phyloP scores from a whole-genome alignment of 2,113 vertebrate species.

The Aphyosemion australe region DNA sequence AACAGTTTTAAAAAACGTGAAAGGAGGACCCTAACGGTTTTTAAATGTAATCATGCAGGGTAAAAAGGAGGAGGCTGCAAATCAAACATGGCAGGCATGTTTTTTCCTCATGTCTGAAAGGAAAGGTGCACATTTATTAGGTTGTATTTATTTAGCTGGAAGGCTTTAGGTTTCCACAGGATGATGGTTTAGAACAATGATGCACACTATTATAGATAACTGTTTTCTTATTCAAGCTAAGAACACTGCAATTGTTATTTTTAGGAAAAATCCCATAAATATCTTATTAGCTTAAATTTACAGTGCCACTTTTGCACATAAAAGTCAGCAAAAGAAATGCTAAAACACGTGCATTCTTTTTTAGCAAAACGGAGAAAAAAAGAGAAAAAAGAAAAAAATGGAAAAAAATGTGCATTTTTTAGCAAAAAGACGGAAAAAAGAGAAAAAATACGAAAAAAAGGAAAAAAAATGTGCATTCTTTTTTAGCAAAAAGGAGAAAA shows the following conservation, averaged over 20 bases:
- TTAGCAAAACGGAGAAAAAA: too few species aligned
- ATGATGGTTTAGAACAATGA: slow-evolving; percentile 9
- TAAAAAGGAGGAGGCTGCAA: slow-evolving; percentile 70
- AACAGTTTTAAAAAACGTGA: too few species aligned
- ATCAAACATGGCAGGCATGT: slow-evolving; percentile 70
- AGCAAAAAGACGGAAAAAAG: too few species aligned
- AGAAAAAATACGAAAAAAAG: too few species aligned
- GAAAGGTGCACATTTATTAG: slow-evolving; percentile 74
- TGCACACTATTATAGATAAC: slow-evolving; percentile 28
- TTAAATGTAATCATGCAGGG: background rate
- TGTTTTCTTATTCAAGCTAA: slow-evolving; percentile 35
- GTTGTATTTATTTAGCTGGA: slow-evolving; percentile 77
- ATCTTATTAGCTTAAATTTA: too few species aligned
- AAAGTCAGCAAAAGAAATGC: background rate
- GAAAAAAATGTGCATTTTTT: too few species aligned
- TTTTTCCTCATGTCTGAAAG: slow-evolving; percentile 59
- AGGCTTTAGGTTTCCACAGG: slow-evolving; percentile 62
- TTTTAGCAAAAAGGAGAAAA: too few species aligned
- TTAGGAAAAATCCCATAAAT: background rate
- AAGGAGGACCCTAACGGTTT: too few species aligned
- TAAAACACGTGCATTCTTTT: too few species aligned
- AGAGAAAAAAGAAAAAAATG: too few species aligned
- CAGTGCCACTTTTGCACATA: too few species aligned
- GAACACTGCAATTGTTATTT: background rate
- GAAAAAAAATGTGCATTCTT: too few species aligned